Evolutionary conservation across 2,113 vertebrate species (phyloP), one percentile per base, ranked within the genome.

Genomic region (Onychostoma macrolepis): DNA sequence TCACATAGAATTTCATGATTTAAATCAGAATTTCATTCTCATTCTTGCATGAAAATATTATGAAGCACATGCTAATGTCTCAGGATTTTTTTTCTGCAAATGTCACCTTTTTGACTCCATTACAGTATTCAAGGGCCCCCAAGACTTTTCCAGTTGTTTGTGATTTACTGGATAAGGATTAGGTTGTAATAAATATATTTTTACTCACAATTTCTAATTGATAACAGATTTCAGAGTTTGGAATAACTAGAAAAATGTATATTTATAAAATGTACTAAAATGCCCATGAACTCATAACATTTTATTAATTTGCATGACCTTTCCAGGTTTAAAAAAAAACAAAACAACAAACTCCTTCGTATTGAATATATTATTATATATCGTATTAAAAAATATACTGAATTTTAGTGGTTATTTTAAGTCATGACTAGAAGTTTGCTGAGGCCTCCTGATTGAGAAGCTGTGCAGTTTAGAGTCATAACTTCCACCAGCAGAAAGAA

Each of bases 401-500:
- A n/a, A n/a, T n/a, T n/a, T n/a, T n/a, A n/a, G n/a, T n/a, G n/a
- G n/a, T n/a, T n/a, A n/a, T n/a, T 69, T 69, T 36, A 69, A 19
- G 30, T 71, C 30, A 36, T 0, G 17, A 4, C 9, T 71, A 36
- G 67, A 71, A 19, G 67, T 36, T 71, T 71, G 1, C 15, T 33
- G 30, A 69, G 30, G 30, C 67, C 28, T 1, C 15, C 30, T 10
- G 30, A 1, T 71, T 71, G 33, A 36, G 67, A 67, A 67, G 26
- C 63, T 36, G 3, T 9, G 19, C 33, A 10, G 15, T 69, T 69
- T 8, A 87, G 76, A 76, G 89, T 82, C 86, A 89, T 72, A 87
- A 89, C 85, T 72, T 90, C 85, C 85, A 80, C 88, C 45, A 84
- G 86, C 87, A 88, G 89, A 90, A 91, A 92, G 10, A 74, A 41